A percentile compares a stretch with the other conserved stretches of the same genome.
Evolutionary conservation across 2,113 vertebrate species (phyloP).

Genomic region (Mystacornis crossleyi): DNA sequence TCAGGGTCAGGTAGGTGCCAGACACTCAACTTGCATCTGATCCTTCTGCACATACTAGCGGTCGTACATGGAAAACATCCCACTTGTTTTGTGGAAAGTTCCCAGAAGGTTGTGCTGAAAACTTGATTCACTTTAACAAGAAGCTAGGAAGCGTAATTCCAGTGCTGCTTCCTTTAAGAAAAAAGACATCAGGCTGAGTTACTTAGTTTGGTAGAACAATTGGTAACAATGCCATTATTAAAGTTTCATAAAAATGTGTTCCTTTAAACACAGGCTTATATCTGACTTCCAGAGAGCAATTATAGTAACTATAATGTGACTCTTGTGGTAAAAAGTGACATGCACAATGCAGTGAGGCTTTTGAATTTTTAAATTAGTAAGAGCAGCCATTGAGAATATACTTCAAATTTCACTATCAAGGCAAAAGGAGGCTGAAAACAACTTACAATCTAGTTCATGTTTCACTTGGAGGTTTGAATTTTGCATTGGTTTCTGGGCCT

Average conservation of each 20-base stretch:
- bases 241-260: conserved; percentile 59
- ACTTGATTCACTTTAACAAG: not conserved
- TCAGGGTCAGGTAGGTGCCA: not conserved
- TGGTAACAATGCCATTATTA: conserved; percentile 36
- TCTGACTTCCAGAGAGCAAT: conserved; percentile 55
- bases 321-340: conserved; percentile 53
- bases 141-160: not conserved
- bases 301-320: conserved; percentile 51
- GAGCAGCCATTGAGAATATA: conserved; percentile 16
- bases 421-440: not conserved
- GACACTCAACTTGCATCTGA: not conserved
- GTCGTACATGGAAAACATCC: not conserved
- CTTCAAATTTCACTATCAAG: conserved; percentile 28
- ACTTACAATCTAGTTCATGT: not conserved
- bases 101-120: not conserved
- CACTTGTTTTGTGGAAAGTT: not conserved
- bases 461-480: conserved; percentile 19
- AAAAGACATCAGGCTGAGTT: not conserved
- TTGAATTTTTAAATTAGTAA: conserved; percentile 56
- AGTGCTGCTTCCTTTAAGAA: not conserved
- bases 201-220: conserved; percentile 45
- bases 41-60: not conserved
- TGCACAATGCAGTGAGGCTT: conserved; percentile 8
- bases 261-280: conserved; percentile 57
- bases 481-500: not conserved